Percentiles rank a stretch among this genome's conserved stretches.
phyloP scores from a whole-genome alignment of 2,113 vertebrate genomes.

The Bubo bubo region DNA sequence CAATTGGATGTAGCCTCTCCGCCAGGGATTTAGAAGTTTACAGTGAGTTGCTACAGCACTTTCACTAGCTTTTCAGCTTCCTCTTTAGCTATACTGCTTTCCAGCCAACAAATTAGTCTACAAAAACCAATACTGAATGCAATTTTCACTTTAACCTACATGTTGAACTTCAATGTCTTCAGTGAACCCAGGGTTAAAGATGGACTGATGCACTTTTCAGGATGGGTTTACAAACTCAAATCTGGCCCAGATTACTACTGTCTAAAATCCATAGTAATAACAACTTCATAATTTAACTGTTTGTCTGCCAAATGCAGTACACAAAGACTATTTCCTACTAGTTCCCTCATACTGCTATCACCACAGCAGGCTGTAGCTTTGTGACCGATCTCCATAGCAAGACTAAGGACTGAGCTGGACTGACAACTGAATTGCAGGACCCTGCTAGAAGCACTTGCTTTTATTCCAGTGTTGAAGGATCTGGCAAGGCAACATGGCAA shows the following conservation, averaged over 20 bases:
- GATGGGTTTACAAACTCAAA: neutral
- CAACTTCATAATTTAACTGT: neutral
- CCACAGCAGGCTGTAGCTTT: neutral
- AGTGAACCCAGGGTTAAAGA: neutral
- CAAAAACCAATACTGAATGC: neutral
- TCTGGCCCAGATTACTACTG: neutral
- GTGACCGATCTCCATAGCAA: neutral
- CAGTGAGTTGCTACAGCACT: neutral
- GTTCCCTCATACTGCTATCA: neutral
- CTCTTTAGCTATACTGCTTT: neutral
- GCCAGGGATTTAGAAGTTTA: neutral
- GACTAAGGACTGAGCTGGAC: neutral
- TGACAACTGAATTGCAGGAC: neutral
- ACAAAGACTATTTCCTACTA: neutral
- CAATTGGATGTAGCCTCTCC: neutral
- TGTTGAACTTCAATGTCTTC: neutral
- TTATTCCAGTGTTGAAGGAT: neutral
- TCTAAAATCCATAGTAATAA: neutral
- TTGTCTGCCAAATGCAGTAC: neutral
- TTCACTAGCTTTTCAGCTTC: neutral
- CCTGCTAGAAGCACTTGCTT: neutral
- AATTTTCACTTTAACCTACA: slow-evolving; percentile 19
- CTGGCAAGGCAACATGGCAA: fast-evolving
- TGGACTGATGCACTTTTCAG: neutral
- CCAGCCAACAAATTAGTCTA: neutral